Evolutionary conservation across 2,888 invertebrate genomes (phyloP).

Genomic region (Nomada ferruginata): DNA sequence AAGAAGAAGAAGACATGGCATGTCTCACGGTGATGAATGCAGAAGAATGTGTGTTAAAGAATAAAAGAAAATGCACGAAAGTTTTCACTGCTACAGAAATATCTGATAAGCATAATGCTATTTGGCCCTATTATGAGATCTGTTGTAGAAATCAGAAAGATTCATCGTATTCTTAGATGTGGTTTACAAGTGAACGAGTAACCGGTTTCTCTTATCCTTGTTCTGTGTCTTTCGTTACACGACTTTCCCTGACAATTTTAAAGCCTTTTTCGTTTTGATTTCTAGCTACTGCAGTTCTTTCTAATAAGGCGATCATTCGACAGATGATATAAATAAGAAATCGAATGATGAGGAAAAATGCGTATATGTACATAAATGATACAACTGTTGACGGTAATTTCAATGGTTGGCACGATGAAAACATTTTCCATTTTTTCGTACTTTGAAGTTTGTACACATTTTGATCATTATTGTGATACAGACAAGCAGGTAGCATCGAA

Average conservation of each 20-base stretch:
- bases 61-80: not conserved
- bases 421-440: too few relatives aligned
- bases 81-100: not conserved
- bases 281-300: not conserved
- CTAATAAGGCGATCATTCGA: too few relatives aligned
- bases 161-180: conserved; percentile 22
- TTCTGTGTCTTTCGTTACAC: conserved; percentile 23
- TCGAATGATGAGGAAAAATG: not conserved
- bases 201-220: conserved; percentile 54
- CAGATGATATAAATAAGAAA: not conserved
- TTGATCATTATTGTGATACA: not conserved
- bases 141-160: conserved; percentile 20
- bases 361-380: too few relatives aligned
- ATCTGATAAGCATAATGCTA: not conserved
- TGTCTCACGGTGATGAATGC: not conserved
- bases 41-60: not conserved
- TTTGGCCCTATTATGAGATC: conserved; percentile 1
- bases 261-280: conserved; percentile 26
- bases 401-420: too few relatives aligned
- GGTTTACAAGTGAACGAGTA: conserved; percentile 35
- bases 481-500: conserved; percentile 23
- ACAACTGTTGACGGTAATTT: not conserved
- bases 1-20: not conserved
- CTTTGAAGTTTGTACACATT: not conserved
- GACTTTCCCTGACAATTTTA: conserved; percentile 57